Conservation (phyloP, 2,113 vertebrate genomes). For the Noturus placidus region DNA sequence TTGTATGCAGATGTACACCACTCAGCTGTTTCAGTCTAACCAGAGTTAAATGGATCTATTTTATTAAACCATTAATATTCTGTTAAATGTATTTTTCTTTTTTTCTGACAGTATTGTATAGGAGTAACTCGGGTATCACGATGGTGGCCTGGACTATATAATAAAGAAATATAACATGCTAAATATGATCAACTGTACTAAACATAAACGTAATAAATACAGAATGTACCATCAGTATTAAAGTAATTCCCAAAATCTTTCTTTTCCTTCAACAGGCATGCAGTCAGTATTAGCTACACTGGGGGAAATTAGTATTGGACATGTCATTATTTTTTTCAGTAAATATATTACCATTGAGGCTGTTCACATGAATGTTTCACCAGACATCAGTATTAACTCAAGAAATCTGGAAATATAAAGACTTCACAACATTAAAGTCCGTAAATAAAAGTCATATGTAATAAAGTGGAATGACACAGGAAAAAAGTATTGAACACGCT, state of each 20-base stretch:
- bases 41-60: neutral
- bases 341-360: no score
- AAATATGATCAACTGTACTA: neutral
- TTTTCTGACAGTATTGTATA: conserved; percentile 41
- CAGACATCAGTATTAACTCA: no score
- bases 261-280: conserved; percentile 9
- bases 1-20: conserved; percentile 6
- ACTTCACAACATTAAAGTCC: no score
- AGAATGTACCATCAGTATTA: conserved; percentile 31
- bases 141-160: neutral
- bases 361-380: no score
- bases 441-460: no score
- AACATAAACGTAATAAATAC: neutral
- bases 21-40: neutral
- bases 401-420: no score
- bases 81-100: conserved; percentile 3
- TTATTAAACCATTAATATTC: neutral
- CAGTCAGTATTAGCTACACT: neutral
- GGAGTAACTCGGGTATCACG: neutral
- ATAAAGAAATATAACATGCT: neutral
- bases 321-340: no score
- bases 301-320: no score
- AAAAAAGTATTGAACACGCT: no score
- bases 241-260: neutral
- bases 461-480: no score